Evolutionary conservation across 2,888 invertebrate genomes (phyloP), one percentile per base, ranked within the genome.

Genomic region (Lampropteryx suffumata): DNA sequence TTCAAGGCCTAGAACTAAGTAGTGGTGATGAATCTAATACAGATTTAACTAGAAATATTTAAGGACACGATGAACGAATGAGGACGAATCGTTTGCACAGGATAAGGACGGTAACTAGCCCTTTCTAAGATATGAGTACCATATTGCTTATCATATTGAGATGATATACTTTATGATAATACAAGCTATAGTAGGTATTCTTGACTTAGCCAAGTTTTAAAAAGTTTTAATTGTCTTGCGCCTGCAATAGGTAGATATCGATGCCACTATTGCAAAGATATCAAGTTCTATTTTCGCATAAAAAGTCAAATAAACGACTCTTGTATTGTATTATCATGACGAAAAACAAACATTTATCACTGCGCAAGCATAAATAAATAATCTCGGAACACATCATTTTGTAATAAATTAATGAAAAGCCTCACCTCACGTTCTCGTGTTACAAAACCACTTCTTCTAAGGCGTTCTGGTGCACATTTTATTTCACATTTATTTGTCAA

Each of bases 361-460:
- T 68, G 34, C 62, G 66, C 64, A 69, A 58, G 59, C 60, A 59
- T 67, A 62, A 57, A 61, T 59, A 62, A 59, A 55, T 57, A 56
- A 61, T 65, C 53, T 59, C 53, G 35, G 52, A 46, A 61, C 55
- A 61, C 49, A 55, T 50, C 54, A 57, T 67, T 65, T 63, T 64
- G 62, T 55, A 67, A 61, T 52, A 61, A 61, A 66, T 61, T 53
- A 61, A 64, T 61, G 58, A 61, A 61, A 58, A 62, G 52, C 60
- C 59, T 57, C 17, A 3, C 60, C 59, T 57, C 17, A 3, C 57
- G 62, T 51, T 52, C 52, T 58, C 50, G 48, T 55, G 57, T 70
- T 65, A 55, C 65, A 65, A 68, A 67, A 64, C 57, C 55, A 55
- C 59, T 36, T 56, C 50, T 61, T 6, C 17, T 13, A 14, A 42